These are phyloP conservation scores for Zaprionus bogoriensis DNA, from an alignment of 2,888 invertebrate genomes.

Conservation along the genomic window DNA sequence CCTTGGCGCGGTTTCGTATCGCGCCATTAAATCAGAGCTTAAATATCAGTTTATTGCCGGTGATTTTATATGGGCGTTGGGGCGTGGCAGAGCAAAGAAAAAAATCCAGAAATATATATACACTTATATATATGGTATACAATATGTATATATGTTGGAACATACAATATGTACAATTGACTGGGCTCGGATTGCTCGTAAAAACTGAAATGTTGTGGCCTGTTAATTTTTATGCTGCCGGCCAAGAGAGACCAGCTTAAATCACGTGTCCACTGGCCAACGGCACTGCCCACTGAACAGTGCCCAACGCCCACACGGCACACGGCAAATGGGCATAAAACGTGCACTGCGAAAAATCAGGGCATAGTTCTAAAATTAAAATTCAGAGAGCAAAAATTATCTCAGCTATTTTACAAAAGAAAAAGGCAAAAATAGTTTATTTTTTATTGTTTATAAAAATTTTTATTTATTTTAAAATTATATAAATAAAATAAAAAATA, in stretches of 20 bases:
- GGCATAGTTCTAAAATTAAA: neutral
- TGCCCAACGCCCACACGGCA: neutral
- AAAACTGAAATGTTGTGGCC: slow-evolving; percentile 37
- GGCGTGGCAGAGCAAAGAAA: slow-evolving; percentile 12
- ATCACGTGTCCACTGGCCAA: slow-evolving; percentile 16
- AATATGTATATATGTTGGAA: slow-evolving; percentile 45
- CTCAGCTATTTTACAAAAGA: too few species aligned
- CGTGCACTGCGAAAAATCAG: neutral
- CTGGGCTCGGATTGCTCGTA: slow-evolving; percentile 38
- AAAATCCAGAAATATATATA: neutral
- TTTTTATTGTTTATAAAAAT: too few species aligned
- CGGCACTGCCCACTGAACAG: neutral
- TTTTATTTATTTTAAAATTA: neutral
- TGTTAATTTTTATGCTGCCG: slow-evolving; percentile 31
- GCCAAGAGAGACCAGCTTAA: slow-evolving; percentile 16
- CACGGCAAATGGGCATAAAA: neutral
- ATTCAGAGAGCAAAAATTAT: too few species aligned
- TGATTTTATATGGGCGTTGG: slow-evolving; percentile 38
- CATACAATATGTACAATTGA: slow-evolving; percentile 46
- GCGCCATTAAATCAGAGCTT: slow-evolving; percentile 56
- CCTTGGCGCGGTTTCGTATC: slow-evolving; percentile 42
- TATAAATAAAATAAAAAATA: too few species aligned
- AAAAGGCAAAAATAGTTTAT: too few species aligned
- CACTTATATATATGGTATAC: slow-evolving; percentile 9
- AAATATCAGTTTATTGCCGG: slow-evolving; percentile 55